phyloP scores from a whole-genome alignment of 2,888 invertebrate species.

The Phasia obesa region DNA sequence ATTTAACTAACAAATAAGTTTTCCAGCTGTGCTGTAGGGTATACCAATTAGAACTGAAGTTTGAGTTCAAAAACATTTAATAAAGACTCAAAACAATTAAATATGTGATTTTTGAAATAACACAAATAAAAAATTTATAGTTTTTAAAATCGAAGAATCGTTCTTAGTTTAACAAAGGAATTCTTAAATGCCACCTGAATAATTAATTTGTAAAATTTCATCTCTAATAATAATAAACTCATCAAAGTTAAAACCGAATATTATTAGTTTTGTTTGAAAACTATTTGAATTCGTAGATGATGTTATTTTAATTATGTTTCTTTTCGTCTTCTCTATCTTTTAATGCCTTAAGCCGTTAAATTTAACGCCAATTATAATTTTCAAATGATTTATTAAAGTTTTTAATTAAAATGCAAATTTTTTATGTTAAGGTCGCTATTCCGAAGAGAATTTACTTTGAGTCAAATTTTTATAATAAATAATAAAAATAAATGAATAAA shows the following conservation, averaged over 20 bases:
- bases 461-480: too few relatives aligned
- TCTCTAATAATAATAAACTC: not conserved
- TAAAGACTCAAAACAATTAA: constrained; percentile 17
- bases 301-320: not conserved
- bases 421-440: not conserved
- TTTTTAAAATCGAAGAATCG: too few relatives aligned
- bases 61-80: constrained; percentile 17
- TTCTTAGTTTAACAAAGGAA: constrained; percentile 6
- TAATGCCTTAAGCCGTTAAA: not conserved
- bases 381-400: not conserved
- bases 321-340: not conserved
- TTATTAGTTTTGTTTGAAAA: too few relatives aligned
- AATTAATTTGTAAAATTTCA: constrained; percentile 4
- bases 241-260: not conserved
- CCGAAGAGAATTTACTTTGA: too few relatives aligned
- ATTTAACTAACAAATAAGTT: too few relatives aligned
- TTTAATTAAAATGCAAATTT: not conserved
- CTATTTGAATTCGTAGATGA: not conserved
- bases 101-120: constrained; percentile 35
- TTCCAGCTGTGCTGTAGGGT: too few relatives aligned
- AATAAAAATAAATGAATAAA: too few relatives aligned
- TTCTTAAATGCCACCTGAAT: constrained; percentile 36
- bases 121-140: constrained; percentile 14
- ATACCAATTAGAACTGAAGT: constrained; percentile 6
- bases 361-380: not conserved